phyloP scores from a whole-genome alignment of 92 coral and sea anemone genomes.

The Phenganax subtilis region DNA sequence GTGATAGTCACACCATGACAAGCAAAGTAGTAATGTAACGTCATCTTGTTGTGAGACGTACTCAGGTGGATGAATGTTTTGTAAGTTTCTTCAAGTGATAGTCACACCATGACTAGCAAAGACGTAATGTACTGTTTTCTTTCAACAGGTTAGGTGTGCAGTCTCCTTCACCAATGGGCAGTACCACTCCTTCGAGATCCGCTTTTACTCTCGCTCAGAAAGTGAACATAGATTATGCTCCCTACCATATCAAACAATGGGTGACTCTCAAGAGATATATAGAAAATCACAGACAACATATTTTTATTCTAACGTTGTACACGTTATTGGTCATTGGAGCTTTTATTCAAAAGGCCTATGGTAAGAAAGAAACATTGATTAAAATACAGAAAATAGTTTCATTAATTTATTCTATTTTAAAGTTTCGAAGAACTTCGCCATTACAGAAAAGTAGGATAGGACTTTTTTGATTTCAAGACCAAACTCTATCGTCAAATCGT shows the following conservation, averaged over 20 bases:
- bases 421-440: no score
- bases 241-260: conserved; percentile 13
- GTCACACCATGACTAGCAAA: neutral
- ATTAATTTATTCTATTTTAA: no score
- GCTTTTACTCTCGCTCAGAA: conserved; percentile 13
- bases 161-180: neutral
- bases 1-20: no score
- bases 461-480: no score
- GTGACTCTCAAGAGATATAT: conserved; percentile 15
- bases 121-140: neutral
- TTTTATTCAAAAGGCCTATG: conserved; percentile 13
- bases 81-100: no score
- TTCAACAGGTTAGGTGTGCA: neutral
- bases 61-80: neutral
- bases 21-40: no score
- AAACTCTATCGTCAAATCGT: no score
- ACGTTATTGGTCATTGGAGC: conserved; percentile 31
- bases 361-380: conserved; percentile 4
- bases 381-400: no score
- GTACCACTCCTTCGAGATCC: neutral
- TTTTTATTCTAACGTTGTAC: conserved; percentile 22
- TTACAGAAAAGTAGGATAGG: no score
- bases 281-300: conserved; percentile 36
- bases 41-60: neutral
- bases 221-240: conserved; percentile 7